A percentile compares a stretch with the other conserved stretches of the same genome.
Conservation (phyloP, 1,140 invertebrate genomes). For the Batillaria attramentaria region DNA sequence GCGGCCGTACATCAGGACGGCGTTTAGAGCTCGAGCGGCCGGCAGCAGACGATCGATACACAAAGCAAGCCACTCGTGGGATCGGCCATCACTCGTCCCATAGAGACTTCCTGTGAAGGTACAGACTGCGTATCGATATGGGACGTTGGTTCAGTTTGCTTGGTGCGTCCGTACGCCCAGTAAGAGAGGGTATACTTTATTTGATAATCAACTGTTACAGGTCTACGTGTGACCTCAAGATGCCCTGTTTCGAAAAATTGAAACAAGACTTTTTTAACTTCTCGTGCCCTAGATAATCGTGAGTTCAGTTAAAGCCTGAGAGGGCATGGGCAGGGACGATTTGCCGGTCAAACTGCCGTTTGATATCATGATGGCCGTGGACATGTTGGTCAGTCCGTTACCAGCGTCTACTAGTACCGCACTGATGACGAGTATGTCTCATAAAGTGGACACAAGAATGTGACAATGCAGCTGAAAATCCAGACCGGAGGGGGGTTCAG, state of each 20-base stretch:
- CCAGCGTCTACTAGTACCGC: no score
- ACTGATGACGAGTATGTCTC: no score
- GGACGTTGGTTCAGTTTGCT: background rate
- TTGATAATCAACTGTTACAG: background rate
- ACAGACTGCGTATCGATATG: background rate
- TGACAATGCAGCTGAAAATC: no score
- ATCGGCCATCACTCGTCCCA: background rate
- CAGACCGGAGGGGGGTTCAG: no score
- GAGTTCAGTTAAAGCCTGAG: no score
- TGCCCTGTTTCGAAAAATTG: background rate
- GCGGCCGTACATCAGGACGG: conserved; percentile 3
- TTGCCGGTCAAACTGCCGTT: no score
- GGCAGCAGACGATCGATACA: background rate
- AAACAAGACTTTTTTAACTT: background rate
- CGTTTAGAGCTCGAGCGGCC: background rate
- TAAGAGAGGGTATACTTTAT: background rate
- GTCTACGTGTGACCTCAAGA: background rate
- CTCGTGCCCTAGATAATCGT: no score
- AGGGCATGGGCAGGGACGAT: no score
- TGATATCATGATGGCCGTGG: no score
- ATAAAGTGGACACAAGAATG: no score
- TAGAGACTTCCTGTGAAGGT: background rate
- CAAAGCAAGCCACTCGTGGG: background rate
- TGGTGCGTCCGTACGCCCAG: no score
- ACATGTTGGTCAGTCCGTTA: no score